Base-by-base conservation (phyloP, 1,140 invertebrate species). In the Zaprionus africanus region DNA sequence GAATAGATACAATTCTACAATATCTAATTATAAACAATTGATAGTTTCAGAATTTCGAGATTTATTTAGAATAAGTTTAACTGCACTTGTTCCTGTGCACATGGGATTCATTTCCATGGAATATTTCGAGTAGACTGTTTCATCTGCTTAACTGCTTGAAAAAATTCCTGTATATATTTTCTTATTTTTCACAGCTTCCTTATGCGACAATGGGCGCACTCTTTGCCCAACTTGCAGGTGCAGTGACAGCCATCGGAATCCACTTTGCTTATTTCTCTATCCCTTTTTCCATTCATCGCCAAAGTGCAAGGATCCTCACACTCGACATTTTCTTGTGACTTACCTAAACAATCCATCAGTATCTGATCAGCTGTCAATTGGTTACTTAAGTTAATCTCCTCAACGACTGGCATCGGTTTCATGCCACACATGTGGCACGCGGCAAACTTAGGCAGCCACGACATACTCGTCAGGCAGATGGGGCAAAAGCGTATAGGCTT, bases 161-260 rank as follows among this genome's bases (percentile, higher is more conserved):
- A 3, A 34, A 9, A 34, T 34, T 34, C 31, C 2, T 2, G 3
- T 31, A 4, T 34, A 11, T 3, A 0, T 34, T 11, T 11, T 9
- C 31, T 34, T 34, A 9, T 34, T 34, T 34, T 66, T 41, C 91
- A 92, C 0, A 79, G 19, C 17, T 87, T 81, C 0, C 85, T 68
- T 13, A 92, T 92, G 19, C 91, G 84, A 17, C 91, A 92, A 63
- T 92, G 87, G 2, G 87, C 91, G 17, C 91, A 92, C 4, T 78
- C 9, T 46, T 76, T 92, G 4, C 74, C 84, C n/a, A 31, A 43
- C 31, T 68, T 66, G 58, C 83, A 91, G 5, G 76, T 92, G 51
- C 91, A 92, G 0, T 88, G 72, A 17, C 91, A 92, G 6, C 41
- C 2, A 1, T 75, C 60, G 0, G 57, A 53, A 4, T 86, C 76